Evolutionary conservation across 2,888 invertebrate genomes (phyloP).

Genomic region (Brenthis ino): DNA sequence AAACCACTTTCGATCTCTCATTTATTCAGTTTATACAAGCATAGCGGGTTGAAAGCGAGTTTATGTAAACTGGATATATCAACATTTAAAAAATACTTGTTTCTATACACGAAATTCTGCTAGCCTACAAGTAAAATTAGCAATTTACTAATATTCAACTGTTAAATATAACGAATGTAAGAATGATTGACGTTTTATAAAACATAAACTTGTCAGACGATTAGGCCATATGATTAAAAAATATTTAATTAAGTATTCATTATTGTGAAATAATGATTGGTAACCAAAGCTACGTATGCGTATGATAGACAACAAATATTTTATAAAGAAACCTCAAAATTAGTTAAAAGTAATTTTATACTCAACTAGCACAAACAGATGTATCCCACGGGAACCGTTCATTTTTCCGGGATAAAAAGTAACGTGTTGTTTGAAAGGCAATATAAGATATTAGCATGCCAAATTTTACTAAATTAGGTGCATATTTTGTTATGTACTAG

Average conservation of each 20-base stretch:
- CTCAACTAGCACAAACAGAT: no score
- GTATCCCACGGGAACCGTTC: no score
- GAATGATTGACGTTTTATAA: conserved; percentile 11
- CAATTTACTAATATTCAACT: not conserved
- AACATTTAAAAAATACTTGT: conserved; percentile 29
- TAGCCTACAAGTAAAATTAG: not conserved
- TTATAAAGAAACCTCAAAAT: no score
- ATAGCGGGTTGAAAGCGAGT: conserved; percentile 38
- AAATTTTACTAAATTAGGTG: no score
- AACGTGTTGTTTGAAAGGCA: no score
- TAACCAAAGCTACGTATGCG: no score
- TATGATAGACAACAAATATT: no score
- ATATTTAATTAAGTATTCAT: not conserved
- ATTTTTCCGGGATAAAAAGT: no score
- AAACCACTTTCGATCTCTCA: conserved; percentile 45
- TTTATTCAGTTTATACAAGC: conserved; percentile 31
- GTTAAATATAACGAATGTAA: not conserved
- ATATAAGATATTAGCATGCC: no score
- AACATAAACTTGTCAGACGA: conserved; percentile 1
- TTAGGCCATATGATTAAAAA: not conserved
- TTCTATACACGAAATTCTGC: conserved; percentile 27
- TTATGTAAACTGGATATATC: conserved; percentile 39
- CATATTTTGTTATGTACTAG: no score
- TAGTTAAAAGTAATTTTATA: no score
- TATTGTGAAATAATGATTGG: not conserved